Percentiles rank a stretch among this genome's conserved stretches.
phyloP scores from a whole-genome alignment of 64 coral and sea anemone species.

The Stichodactyla helianthus region DNA sequence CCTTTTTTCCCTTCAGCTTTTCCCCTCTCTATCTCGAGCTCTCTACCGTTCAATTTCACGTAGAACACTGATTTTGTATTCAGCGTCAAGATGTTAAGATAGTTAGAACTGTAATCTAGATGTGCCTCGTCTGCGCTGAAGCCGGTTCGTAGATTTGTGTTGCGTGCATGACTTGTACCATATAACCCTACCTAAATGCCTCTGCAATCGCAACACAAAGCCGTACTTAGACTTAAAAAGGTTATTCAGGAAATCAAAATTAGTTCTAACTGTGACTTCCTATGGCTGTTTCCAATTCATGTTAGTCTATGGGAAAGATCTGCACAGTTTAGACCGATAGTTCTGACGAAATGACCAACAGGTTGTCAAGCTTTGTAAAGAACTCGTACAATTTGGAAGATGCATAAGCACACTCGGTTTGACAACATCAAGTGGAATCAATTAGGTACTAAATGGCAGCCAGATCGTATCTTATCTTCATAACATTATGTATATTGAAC shows the following conservation, averaged over 20 bases:
- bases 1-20: too few species aligned
- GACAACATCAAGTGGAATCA: constrained; percentile 8
- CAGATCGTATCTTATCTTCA: constrained; percentile 10
- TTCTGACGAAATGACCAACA: neutral
- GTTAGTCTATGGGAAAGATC: neutral
- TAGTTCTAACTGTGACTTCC: neutral
- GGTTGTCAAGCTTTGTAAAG: neutral
- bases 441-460: neutral
- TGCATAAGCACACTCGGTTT: neutral
- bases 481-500: constrained; percentile 14
- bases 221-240: neutral
- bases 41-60: too few species aligned
- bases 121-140: neutral
- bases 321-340: neutral
- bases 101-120: neutral
- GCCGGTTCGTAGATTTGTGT: neutral
- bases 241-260: neutral
- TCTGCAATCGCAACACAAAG: neutral
- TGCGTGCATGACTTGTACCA: neutral
- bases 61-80: too few species aligned
- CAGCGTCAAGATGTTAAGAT: neutral
- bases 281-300: too few species aligned
- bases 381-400: neutral
- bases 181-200: neutral
- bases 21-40: too few species aligned